Evolutionary conservation across 2,113 vertebrate genomes (phyloP), one percentile per base, ranked within the genome.

Genomic region (Leuciscus idus): DNA sequence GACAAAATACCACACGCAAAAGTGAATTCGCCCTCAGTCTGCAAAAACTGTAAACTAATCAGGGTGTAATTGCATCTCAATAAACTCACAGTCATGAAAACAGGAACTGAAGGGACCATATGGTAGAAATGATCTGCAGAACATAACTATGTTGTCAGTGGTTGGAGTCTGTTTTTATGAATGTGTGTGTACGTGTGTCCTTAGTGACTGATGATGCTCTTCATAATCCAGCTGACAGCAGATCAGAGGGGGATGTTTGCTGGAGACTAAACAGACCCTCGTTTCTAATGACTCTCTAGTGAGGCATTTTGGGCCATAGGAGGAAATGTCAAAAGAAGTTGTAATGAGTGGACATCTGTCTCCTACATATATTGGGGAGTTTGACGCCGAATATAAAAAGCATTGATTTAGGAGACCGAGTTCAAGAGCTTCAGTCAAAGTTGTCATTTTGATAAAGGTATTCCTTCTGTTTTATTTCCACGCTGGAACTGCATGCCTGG

Each of bases 221-320:
- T 88, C 87, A 85, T 85, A 78, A 88, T 62, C 21, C 57, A 72
- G 57, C 72, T 83, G 84, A 88, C 78, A 61, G 74, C 78, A 83
- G 87, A 88, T 88, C 87, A 85, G 59, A 85, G 87, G 30, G 50
- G 21, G 43, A 81, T 73, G 77, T 86, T 80, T 70, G 61, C 87
- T 50, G 79, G 84, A 88, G 78, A 85, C 78, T 77, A 55, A 79
- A 80, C 87, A 73, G 62, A 30, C 39, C 13, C 72, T 30, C 23
- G 4, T 68, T 62, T 33, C 80, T 62, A 88, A 88, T 46, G 80
- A 55, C 80, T 88, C 87, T 85, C 80, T 23, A 39, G 84, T 39
- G 84, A 78, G 36, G 52, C 48, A 52, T 85, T 72, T 39, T 76
- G 79, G 79, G 26, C 36, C 33, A 85, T 55, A 30, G 74, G 50